These are phyloP conservation scores for Cheumatopsyche charites DNA, from an alignment of 1,140 invertebrate species.

Conservation along the genomic window DNA sequence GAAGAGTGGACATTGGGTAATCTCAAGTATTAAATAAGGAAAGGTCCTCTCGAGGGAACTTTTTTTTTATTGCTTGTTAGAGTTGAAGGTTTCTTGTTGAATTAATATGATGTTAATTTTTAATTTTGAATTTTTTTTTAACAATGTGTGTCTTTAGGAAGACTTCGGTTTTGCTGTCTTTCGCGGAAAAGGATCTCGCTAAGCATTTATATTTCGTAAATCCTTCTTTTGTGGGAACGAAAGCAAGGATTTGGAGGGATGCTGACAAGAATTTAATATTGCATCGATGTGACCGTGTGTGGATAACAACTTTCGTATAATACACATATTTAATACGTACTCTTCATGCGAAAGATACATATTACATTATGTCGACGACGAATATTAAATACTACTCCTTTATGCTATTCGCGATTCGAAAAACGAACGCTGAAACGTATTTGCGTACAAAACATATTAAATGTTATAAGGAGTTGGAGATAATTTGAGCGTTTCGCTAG, in stretches of 20 bases:
- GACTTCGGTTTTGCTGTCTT: constrained; percentile 12
- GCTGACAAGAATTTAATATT: constrained; percentile 49
- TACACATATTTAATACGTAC: constrained; percentile 27
- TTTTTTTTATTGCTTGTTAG: too few relatives aligned
- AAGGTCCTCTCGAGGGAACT: background rate
- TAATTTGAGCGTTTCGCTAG: too few relatives aligned
- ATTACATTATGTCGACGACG: too few relatives aligned
- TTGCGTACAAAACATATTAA: too few relatives aligned
- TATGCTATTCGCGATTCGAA: too few relatives aligned
- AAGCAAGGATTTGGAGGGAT: constrained; percentile 45
- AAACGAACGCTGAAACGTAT: too few relatives aligned
- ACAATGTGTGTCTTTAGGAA: background rate
- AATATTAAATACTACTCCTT: constrained; percentile 20
- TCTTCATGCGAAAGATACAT: constrained; percentile 3
- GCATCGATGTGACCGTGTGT: constrained; percentile 45
- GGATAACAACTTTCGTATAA: constrained; percentile 43
- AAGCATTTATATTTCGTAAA: constrained; percentile 44
- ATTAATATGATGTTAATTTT: too few relatives aligned
- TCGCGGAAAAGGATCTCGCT: constrained; percentile 39
- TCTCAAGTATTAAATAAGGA: too few relatives aligned
- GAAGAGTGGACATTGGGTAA: background rate
- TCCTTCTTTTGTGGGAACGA: constrained; percentile 42
- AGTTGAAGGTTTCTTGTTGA: too few relatives aligned
- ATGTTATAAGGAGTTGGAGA: too few relatives aligned
- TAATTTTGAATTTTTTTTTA: too few relatives aligned